Percentiles rank a stretch among this genome's conserved stretches.
Evolutionary conservation across 2,888 invertebrate genomes (phyloP).

Genomic region (Apamea epomidion): DNA sequence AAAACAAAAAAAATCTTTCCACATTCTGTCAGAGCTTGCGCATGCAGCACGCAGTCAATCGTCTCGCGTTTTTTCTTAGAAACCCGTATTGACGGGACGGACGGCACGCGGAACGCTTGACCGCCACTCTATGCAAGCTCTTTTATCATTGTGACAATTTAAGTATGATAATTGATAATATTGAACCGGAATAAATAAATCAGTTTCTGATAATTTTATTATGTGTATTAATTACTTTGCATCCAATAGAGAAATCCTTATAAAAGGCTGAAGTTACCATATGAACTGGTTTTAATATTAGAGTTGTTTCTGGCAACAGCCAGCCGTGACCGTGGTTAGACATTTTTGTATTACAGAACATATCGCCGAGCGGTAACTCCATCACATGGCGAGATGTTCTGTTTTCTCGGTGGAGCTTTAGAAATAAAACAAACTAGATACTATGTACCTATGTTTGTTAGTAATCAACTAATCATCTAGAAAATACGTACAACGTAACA

Average conservation of each 20-base stretch:
- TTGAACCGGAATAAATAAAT: constrained; percentile 81
- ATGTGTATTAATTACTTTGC: constrained; percentile 74
- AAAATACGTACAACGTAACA: constrained; percentile 6
- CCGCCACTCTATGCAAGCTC: constrained; percentile 38
- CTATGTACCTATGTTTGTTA: constrained; percentile 4
- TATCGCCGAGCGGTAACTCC: neutral
- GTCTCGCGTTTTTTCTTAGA: constrained; percentile 1
- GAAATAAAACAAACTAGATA: constrained; percentile 29
- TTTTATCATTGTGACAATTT: constrained; percentile 71
- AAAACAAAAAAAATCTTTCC: constrained; percentile 62
- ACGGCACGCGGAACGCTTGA: constrained; percentile 20
- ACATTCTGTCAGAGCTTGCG: constrained; percentile 64
- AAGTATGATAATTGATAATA: constrained; percentile 74
- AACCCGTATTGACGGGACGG: neutral
- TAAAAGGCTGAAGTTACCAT: constrained; percentile 14
- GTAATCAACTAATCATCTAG: constrained; percentile 25
- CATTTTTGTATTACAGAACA: neutral
- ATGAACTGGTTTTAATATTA: neutral
- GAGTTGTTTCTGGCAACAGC: neutral
- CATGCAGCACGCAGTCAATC: constrained; percentile 34
- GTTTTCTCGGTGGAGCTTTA: neutral
- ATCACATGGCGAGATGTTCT: neutral
- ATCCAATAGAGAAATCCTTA: constrained; percentile 28
- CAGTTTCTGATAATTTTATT: constrained; percentile 66
- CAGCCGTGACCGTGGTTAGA: neutral